Evolutionary conservation across 2,797 vertebrate genomes (phyloP).

Genomic region (Sebastes trivittatus): DNA sequence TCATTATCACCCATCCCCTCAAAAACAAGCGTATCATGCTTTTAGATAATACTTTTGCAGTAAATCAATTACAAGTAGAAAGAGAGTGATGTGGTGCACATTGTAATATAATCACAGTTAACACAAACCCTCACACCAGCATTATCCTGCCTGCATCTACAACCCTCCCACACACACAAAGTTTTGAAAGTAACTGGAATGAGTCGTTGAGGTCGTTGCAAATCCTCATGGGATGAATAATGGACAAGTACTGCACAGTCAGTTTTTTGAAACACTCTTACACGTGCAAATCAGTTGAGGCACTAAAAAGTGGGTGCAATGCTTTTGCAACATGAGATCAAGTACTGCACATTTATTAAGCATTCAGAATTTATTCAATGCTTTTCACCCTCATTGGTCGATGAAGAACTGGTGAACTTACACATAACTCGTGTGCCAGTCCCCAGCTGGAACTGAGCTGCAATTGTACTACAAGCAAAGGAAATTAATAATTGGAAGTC

Average conservation of each 20-base stretch:
- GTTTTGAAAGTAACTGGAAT: conserved; percentile 40
- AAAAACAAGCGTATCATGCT: neutral
- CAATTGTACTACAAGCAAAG: conserved; percentile 6
- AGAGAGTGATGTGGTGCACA: neutral
- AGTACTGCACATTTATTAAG: conserved; percentile 8
- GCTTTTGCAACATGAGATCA: conserved; percentile 25
- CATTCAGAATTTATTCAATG: neutral
- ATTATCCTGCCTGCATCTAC: conserved; percentile 34
- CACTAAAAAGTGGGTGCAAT: neutral
- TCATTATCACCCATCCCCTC: neutral
- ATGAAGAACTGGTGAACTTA: conserved; percentile 19
- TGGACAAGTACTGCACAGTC: conserved; percentile 32
- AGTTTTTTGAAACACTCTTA: conserved; percentile 13
- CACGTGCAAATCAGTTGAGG: conserved; percentile 16
- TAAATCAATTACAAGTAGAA: neutral
- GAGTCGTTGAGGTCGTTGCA: conserved; percentile 32
- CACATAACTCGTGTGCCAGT: neutral
- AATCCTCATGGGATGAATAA: conserved; percentile 51
- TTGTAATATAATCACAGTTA: neutral
- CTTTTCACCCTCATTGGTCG: neutral
- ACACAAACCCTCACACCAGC: conserved; percentile 1
- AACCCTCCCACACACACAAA: conserved; percentile 58
- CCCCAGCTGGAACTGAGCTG: neutral
- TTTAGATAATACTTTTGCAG: neutral
- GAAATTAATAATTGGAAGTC: conserved; percentile 16